Evolutionary conservation across 2,888 invertebrate species (phyloP).

Genomic region (Stenotaenia linearis): DNA sequence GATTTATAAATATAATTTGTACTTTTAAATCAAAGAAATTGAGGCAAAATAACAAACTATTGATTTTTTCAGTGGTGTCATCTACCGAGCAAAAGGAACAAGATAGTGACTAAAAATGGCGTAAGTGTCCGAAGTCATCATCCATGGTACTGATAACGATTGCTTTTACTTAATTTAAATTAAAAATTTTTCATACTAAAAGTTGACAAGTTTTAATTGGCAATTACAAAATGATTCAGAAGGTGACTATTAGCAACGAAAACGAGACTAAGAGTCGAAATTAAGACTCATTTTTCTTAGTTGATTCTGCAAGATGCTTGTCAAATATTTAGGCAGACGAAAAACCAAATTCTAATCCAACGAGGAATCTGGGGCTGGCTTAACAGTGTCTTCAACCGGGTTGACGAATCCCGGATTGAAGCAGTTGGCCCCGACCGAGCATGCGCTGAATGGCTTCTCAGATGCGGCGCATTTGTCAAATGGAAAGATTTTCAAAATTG

Average conservation of each 20-base stretch:
- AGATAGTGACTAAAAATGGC: neutral
- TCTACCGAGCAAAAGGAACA: neutral
- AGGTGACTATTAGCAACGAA: neutral
- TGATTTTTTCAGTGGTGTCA: neutral
- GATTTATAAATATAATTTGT: too few relatives aligned
- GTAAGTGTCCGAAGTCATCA: neutral
- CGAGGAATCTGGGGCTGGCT: slow-evolving; percentile 42
- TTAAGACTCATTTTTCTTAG: neutral
- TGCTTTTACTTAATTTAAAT: neutral
- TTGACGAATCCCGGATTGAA: slow-evolving; percentile 62
- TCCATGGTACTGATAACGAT: neutral
- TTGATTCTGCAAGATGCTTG: neutral
- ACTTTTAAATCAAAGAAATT: neutral
- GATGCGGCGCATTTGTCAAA: slow-evolving; percentile 78
- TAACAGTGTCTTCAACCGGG: slow-evolving; percentile 45
- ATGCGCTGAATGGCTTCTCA: slow-evolving; percentile 91
- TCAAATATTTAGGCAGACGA: neutral
- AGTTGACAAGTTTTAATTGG: neutral
- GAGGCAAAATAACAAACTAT: neutral
- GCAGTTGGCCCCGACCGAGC: slow-evolving; percentile 77
- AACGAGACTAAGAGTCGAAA: neutral
- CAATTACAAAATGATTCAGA: neutral
- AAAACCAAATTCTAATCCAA: neutral
- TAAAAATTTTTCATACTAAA: neutral
- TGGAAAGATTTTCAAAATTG: slow-evolving; percentile 56